phyloP scores from a whole-genome alignment of 2,797 vertebrate species.

The Luscinia luscinia region DNA sequence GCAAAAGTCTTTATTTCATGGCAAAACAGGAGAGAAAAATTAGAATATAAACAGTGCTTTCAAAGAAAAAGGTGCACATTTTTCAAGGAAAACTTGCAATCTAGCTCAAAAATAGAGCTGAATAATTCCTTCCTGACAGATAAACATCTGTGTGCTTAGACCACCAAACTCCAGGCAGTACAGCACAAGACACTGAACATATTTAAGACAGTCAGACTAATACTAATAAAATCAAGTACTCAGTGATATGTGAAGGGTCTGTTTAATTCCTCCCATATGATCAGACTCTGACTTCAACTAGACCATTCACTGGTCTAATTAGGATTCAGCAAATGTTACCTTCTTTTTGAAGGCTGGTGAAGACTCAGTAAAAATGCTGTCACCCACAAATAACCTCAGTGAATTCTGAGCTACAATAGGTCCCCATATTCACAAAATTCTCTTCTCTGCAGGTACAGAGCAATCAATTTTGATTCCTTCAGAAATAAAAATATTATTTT shows the following conservation, averaged over 20 bases:
- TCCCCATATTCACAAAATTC: background rate
- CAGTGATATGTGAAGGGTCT: background rate
- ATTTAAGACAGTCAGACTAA: background rate
- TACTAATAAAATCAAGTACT: background rate
- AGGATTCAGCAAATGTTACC: constrained; percentile 31
- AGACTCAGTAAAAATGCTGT: background rate
- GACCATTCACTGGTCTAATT: constrained; percentile 18
- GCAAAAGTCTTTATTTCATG: background rate
- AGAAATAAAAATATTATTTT: background rate
- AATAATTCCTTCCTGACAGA: background rate
- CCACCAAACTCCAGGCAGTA: background rate
- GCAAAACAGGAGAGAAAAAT: background rate
- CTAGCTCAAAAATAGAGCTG: background rate
- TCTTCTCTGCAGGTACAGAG: background rate
- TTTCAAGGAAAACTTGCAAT: background rate
- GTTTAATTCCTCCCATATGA: constrained; percentile 37
- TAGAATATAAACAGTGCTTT: background rate
- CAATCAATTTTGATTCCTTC: background rate
- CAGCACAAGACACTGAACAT: background rate
- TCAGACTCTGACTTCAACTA: background rate
- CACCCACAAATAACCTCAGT: background rate
- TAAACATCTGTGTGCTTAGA: background rate
- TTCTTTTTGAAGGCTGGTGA: background rate
- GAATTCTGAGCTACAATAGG: background rate
- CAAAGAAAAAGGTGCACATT: background rate